A percentile compares a stretch with the other conserved stretches of the same genome.
These are phyloP conservation scores for Nemoura dubitans DNA, from an alignment of 2,888 invertebrate species.

Conservation along the genomic window DNA sequence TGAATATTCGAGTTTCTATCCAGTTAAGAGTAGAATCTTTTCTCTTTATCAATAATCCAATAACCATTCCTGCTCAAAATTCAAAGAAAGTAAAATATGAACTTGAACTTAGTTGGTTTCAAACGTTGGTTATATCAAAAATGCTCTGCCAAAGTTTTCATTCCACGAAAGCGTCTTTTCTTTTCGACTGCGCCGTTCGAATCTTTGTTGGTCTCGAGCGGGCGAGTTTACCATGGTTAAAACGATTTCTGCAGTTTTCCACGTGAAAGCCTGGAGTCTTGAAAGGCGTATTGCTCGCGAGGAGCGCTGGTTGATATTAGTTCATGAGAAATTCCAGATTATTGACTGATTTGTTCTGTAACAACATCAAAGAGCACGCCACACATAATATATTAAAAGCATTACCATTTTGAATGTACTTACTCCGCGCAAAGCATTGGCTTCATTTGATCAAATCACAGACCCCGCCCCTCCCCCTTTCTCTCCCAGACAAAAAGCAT, in stretches of 20 bases:
- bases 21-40: not conserved
- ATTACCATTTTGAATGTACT: not conserved
- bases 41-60: slow-evolving; percentile 12
- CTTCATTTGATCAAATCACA: not conserved
- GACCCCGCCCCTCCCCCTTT: too few species aligned
- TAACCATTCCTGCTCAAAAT: not conserved
- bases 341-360: not conserved
- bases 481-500: not conserved
- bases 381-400: not conserved
- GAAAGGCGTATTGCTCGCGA: not conserved
- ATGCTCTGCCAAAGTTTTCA: not conserved
- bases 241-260: too few species aligned
- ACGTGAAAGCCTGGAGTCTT: not conserved
- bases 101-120: not conserved
- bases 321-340: not conserved
- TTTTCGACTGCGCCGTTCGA: not conserved
- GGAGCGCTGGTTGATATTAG: not conserved
- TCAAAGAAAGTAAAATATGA: not conserved
- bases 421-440: not conserved
- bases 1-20: not conserved
- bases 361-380: not conserved
- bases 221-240: too few species aligned
- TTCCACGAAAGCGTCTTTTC: not conserved
- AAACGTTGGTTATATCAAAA: not conserved
- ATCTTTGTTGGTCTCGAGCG: too few species aligned